These are phyloP conservation scores for Rhincodon typus DNA, from an alignment of 2,797 vertebrate species.

Conservation along the genomic window DNA sequence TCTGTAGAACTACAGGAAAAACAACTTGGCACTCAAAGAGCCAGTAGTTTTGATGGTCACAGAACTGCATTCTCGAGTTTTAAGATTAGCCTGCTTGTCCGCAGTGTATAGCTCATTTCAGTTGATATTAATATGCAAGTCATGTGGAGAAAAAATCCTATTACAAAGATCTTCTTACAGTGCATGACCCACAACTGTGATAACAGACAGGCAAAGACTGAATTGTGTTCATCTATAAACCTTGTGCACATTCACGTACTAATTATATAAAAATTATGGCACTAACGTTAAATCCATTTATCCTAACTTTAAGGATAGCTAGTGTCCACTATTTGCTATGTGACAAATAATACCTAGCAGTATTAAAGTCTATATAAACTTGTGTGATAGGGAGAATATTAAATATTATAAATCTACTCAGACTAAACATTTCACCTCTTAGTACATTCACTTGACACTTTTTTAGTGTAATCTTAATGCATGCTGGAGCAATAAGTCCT, in stretches of 20 bases:
- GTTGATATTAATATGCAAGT: not conserved
- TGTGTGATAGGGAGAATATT: not conserved
- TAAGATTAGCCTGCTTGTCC: too few species aligned
- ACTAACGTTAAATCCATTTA: not conserved
- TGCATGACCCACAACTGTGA: not conserved
- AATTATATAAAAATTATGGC: not conserved
- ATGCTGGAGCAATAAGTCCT: constrained; percentile 5
- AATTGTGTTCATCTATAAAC: not conserved
- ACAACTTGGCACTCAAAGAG: not conserved
- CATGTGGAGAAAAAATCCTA: not conserved
- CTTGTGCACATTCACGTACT: not conserved
- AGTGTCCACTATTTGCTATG: not conserved
- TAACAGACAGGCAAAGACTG: not conserved
- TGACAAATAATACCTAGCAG: not conserved
- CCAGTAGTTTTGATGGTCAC: not conserved
- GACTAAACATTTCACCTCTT: not conserved
- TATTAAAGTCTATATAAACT: not conserved
- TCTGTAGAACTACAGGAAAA: not conserved
- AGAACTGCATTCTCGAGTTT: too few species aligned
- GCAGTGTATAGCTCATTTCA: not conserved
- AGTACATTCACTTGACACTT: not conserved
- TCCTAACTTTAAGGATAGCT: not conserved
- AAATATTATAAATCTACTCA: not conserved
- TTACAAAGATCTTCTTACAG: not conserved
- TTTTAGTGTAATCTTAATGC: not conserved